Evolutionary conservation across 2,888 invertebrate species (phyloP).

Genomic region (Abrostola tripartita): DNA sequence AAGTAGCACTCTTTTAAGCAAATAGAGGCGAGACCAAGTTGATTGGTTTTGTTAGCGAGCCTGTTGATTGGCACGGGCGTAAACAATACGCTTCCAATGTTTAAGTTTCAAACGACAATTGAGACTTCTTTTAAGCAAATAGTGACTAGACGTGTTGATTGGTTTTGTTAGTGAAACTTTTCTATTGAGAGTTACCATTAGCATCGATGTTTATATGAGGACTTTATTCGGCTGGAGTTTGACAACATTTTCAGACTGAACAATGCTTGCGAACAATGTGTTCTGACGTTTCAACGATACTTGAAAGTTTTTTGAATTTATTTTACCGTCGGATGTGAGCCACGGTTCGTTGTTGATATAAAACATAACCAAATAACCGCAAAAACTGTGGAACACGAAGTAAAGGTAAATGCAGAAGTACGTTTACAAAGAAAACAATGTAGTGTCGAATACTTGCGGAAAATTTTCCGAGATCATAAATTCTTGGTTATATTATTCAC

Average conservation of each 20-base stretch:
- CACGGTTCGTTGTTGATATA: slow-evolving; percentile 42
- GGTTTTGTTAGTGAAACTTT: slow-evolving; percentile 69
- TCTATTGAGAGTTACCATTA: slow-evolving; percentile 55
- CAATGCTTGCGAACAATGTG: slow-evolving; percentile 65
- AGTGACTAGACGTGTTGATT: slow-evolving; percentile 71
- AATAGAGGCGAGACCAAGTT: slow-evolving; percentile 88
- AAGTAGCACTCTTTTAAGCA: slow-evolving; percentile 86
- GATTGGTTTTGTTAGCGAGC: slow-evolving; percentile 88
- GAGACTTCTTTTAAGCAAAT: slow-evolving; percentile 78
- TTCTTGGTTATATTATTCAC: slow-evolving; percentile 81
- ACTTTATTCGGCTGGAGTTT: slow-evolving; percentile 37
- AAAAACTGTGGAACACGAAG: slow-evolving; percentile 37
- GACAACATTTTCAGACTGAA: slow-evolving; percentile 65
- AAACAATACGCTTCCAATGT: slow-evolving; percentile 85
- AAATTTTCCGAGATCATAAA: slow-evolving; percentile 69
- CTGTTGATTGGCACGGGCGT: slow-evolving; percentile 87
- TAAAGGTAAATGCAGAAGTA: slow-evolving; percentile 20
- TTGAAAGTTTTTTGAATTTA: slow-evolving; percentile 54
- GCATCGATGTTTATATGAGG: slow-evolving; percentile 52
- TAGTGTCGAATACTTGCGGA: slow-evolving; percentile 35
- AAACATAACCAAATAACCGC: slow-evolving; percentile 40
- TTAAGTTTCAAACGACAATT: slow-evolving; percentile 86
- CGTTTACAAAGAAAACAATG: slow-evolving; percentile 43
- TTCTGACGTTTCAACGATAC: slow-evolving; percentile 60
- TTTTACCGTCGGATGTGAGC: slow-evolving; percentile 57